phyloP scores from a whole-genome alignment of 2,888 invertebrate genomes.

The Drosophila bunnanda region DNA sequence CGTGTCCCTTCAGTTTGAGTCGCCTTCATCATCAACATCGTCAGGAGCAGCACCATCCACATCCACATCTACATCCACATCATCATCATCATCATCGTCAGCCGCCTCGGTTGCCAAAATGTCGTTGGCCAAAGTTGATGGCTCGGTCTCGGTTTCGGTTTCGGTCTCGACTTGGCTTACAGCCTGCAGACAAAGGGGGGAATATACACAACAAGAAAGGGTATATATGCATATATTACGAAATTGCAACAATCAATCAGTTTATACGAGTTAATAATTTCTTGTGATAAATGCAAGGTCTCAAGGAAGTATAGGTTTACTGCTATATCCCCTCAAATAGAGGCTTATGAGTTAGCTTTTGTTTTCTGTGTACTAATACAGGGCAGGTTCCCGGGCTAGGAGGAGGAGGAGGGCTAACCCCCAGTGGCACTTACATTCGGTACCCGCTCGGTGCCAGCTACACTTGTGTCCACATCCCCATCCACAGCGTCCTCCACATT shows the following conservation, averaged over 20 bases:
- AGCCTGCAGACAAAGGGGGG: conserved; percentile 40
- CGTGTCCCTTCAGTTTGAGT: conserved; percentile 31
- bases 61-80: conserved; percentile 8
- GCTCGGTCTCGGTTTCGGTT: conserved; percentile 52
- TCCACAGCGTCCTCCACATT: conserved; percentile 33
- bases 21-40: conserved; percentile 31
- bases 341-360: background rate
- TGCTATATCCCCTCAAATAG: background rate
- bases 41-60: background rate
- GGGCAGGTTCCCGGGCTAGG: background rate
- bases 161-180: conserved; percentile 53
- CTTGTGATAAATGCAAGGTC: background rate
- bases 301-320: background rate
- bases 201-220: conserved; percentile 3
- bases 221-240: background rate
- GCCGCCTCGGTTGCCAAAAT: conserved; percentile 62
- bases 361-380: conserved; percentile 2
- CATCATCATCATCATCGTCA: conserved; percentile 44
- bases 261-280: background rate
- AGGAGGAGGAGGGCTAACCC: background rate
- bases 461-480: conserved; percentile 43
- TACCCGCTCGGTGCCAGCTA: conserved; percentile 28
- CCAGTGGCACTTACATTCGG: conserved; percentile 27
- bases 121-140: conserved; percentile 68
- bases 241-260: background rate